Base-by-base conservation (phyloP, 1,140 invertebrate species). In the Drosophila sturtevanti region DNA sequence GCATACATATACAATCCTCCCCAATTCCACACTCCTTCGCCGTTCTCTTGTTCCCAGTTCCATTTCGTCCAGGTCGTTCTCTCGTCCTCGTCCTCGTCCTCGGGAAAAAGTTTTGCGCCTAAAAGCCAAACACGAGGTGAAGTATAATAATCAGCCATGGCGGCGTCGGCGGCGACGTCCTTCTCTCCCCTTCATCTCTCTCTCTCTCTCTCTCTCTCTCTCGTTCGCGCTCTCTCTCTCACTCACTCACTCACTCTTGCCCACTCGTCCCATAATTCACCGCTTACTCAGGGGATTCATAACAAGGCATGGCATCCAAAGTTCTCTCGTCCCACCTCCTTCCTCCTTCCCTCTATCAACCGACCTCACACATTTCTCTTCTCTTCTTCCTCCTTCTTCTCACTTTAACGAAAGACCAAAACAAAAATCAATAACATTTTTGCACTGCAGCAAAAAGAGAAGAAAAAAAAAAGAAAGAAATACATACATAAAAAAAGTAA, bases 361-460 rank as follows among this genome's bases (percentile, higher is more conserved):
- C 27, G 27, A 31, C 27, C 5, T 31, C 2, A 3, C n/a, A n/a
- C n/a, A n/a, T n/a, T n/a, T n/a, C n/a, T n/a, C 48, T 52, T 18
- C 21, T 34, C 1, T 31, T 21, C 0, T 14, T 41, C 18, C 6
- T 34, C 12, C 4, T 11, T 56, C n/a, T 27, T 24, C 11, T 16
- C 18, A 5, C 18, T n/a, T 18, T 1, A 35, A 18, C 21, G 14
- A 11, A 31, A 10, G 21, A 63, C 51, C 68, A 63, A 59, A 66
- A 69, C 62, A 77, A 77, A 77, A 77, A 77, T 77, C 75, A 67
- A 77, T 77, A 70, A 70, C 62, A 74, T 74, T 77, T 77, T 77
- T 72, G 54, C 54, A 67, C 68, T 77, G 66, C 71, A 68, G 51
- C 67, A 60, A 56, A 68, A 62, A 58, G n/a, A 31, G 35, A 61